phyloP scores from a whole-genome alignment of 2,797 vertebrate genomes.

The Rhynchotus rufescens region DNA sequence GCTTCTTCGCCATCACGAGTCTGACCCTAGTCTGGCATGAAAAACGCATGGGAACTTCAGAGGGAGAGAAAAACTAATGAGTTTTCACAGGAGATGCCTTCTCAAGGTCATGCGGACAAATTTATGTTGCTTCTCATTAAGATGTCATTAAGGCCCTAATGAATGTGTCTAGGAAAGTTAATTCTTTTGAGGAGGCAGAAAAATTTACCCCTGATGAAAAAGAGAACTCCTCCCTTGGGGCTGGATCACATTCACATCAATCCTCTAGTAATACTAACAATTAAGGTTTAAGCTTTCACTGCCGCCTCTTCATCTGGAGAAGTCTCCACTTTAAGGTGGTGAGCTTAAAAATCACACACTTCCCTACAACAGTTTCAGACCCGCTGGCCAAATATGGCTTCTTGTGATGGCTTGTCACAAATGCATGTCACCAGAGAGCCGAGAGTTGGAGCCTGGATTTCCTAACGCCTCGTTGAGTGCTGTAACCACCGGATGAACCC shows the following conservation, averaged over 20 bases:
- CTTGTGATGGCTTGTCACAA: not conserved
- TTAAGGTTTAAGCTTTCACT: not conserved
- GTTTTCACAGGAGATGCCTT: constrained; percentile 12
- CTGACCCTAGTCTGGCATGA: not conserved
- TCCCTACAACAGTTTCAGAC: not conserved
- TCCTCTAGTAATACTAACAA: not conserved
- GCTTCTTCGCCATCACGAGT: not conserved
- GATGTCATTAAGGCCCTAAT: not conserved
- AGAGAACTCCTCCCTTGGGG: not conserved
- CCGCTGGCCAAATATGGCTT: not conserved
- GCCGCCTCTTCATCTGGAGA: not conserved
- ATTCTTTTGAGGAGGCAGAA: not conserved
- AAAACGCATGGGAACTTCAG: constrained; percentile 40
- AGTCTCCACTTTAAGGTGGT: not conserved
- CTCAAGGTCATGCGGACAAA: constrained; percentile 31
- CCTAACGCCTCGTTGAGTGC: rapidly evolving
- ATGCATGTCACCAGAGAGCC: not conserved
- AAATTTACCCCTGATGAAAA: not conserved
- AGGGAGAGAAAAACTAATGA: constrained; percentile 24
- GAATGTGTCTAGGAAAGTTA: not conserved
- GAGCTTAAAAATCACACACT: not conserved
- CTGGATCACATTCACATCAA: not conserved
- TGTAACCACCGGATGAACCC: not conserved
- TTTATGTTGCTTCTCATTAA: constrained; percentile 18
- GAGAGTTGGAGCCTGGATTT: not conserved